Percentiles rank a stretch among this genome's conserved stretches.
phyloP scores from a whole-genome alignment of 2,888 invertebrate genomes.

The Chrysolina haemoptera region DNA sequence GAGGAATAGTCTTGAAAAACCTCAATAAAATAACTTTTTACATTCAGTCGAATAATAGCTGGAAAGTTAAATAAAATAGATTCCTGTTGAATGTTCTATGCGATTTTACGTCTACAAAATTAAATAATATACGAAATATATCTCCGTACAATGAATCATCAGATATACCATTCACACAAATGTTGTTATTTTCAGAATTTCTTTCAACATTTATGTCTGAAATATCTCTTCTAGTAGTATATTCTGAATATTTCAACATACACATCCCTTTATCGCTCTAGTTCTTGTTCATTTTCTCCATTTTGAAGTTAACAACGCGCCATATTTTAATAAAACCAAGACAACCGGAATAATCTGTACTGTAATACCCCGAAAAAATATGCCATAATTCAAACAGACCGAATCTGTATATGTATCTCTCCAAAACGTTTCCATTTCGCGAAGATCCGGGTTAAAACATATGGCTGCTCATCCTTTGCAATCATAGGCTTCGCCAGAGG shows the following conservation, averaged over 20 bases:
- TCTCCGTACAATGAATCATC: background rate
- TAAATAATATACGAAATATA: no score
- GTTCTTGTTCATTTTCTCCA: slow-evolving; percentile 17
- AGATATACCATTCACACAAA: background rate
- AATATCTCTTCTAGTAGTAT: slow-evolving; percentile 2
- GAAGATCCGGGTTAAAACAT: slow-evolving; percentile 50
- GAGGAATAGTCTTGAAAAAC: no score
- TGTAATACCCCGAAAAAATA: slow-evolving; percentile 14
- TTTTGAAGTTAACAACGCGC: slow-evolving; percentile 12
- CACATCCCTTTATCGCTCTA: slow-evolving; percentile 6
- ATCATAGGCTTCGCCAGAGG: slow-evolving; percentile 28
- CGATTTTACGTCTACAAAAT: no score
- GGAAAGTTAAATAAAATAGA: no score
- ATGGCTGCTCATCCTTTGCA: slow-evolving; percentile 45
- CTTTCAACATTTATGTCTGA: background rate
- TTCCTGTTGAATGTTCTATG: no score
- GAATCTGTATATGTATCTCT: slow-evolving; percentile 15
- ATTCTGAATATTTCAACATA: slow-evolving; percentile 1
- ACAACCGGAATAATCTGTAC: slow-evolving; percentile 19
- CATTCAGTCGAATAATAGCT: no score
- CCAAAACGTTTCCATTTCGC: slow-evolving; percentile 47
- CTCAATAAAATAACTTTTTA: no score
- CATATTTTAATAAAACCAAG: slow-evolving; percentile 23
- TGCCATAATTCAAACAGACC: slow-evolving; percentile 20
- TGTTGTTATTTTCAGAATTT: no score